Base-by-base conservation (phyloP, 2,797 vertebrate genomes). In the Chelon labrosus region DNA sequence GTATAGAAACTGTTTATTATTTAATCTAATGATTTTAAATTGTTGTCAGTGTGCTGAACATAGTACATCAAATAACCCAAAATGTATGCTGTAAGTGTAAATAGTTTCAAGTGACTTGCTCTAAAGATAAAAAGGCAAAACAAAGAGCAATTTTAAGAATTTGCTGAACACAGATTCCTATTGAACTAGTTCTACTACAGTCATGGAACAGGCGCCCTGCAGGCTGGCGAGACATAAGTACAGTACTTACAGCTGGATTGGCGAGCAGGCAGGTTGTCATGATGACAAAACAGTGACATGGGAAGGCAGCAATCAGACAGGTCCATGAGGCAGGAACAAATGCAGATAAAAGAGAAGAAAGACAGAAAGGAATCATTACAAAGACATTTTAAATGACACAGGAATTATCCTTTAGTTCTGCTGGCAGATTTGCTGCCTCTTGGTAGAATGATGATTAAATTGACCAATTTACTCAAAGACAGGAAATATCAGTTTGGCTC, bases 241-340 rank as follows among this genome's bases (percentile, higher is more conserved):
- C 39, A 76, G 20, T 71, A 89, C 88, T 88, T 74, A 89, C 88
- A 80, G 88, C 88, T 89, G 81, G 11, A 14, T 57, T 53, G 82
- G 22, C 70, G 37, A 67, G 44, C 35, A 56, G 58, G 22, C 10
- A 53, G 13, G 66, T 65, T 58, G 58, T 53, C 54, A 58, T 22
- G 59, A 63, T 57, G 55, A 31, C 19, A 46, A 19, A 50, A 38
- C 20, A 10, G 46, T 9, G 54, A 41, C 4, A 20, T 9, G 19
- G 10, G 37, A 19, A 39, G 56, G 25, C 44, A 63, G 25, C 12
- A 2, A 41, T 58, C 58, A 38, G 50, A 35, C 14, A 47, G 60
- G 67, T 70, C 64, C 69, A 77, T 2, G 41, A 64, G 53, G 22
- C 61, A 57, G 14, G 65, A 50, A 35, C 42, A 61, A n/a, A 52